Evolutionary conservation across 2,797 vertebrate genomes (phyloP), one percentile per base, ranked within the genome.

Genomic region (Protosalanx chinensis): DNA sequence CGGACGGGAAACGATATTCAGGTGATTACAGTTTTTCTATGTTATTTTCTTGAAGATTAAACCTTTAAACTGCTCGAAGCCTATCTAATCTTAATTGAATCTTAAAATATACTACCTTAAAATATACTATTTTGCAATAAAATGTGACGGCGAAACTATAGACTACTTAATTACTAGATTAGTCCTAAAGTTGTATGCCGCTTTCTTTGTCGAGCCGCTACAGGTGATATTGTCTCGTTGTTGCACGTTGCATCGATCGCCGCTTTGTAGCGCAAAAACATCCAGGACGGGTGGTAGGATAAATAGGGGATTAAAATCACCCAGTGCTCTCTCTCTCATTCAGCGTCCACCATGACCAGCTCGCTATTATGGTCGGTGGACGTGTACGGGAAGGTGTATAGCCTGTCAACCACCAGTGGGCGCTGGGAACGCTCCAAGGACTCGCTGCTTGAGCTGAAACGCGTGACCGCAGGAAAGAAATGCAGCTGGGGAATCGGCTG

Each of bases 401-500:
- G 94, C 0, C 91, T 99, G 0, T 93, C 94, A 65, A 95, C 96
- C 0, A 87, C 93, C 0, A 90, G 94, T 56, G 95, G 95, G 84
- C 88, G 85, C 81, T 98, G 98, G 97, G 93, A 93, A 63, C 93
- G 92, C 0, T 93, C 92, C 4, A 94, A 89, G 59, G 95, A 97
- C 65, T 58, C 82, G 0, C 93, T 95, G 58, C 88, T 98, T 86
- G 95, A 98, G 86, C 95, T 99, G 86, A 99, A 98, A 79, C 88
- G 96, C 0, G 88, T 98, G 67, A 91, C 95, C 0, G 94, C 95
- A 0, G 90, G 91, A 74, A 93, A 91, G 18, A 92, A 90, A 18
- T 94, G 95, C 88, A 97, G 96, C 91, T 99, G 97, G 98, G 98
- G 95, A 74, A 92, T 99, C 1, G 97, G 94, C 60, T 97, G 95